Evolutionary conservation across 2,888 invertebrate species (phyloP).

Genomic region (Octonoba sinensis): DNA sequence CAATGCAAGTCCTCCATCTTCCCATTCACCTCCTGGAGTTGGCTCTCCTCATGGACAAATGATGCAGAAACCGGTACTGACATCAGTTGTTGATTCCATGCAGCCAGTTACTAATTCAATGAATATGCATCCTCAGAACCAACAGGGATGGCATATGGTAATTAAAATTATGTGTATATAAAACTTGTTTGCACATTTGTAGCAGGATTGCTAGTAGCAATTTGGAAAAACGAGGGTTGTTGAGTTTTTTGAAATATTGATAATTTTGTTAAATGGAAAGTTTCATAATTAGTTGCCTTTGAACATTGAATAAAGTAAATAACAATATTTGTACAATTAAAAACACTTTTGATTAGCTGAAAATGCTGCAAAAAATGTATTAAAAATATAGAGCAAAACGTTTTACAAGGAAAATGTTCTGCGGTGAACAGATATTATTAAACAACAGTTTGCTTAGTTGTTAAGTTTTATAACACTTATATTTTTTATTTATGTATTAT

Average conservation of each 20-base stretch:
- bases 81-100: slow-evolving; percentile 49
- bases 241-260: not conserved
- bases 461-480: not conserved
- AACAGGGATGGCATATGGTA: slow-evolving; percentile 62
- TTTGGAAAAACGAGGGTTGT: not conserved
- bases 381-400: too few species aligned
- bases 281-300: not conserved
- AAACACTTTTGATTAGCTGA: not conserved
- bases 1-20: slow-evolving; percentile 34
- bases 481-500: not conserved
- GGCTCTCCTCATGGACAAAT: slow-evolving; percentile 67
- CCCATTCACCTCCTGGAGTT: slow-evolving; percentile 46
- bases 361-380: too few species aligned
- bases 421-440: not conserved
- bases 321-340: not conserved
- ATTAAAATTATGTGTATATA: not conserved
- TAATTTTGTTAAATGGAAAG: too few species aligned
- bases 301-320: not conserved
- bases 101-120: slow-evolving; percentile 51
- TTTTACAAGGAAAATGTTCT: not conserved
- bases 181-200: not conserved
- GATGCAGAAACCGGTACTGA: slow-evolving; percentile 70
- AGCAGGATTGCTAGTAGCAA: not conserved
- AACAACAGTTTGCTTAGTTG: not conserved
- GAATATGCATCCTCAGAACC: slow-evolving; percentile 44